Evolutionary conservation across 2,113 vertebrate species (phyloP).

Genomic region (Donacobius atricapilla): DNA sequence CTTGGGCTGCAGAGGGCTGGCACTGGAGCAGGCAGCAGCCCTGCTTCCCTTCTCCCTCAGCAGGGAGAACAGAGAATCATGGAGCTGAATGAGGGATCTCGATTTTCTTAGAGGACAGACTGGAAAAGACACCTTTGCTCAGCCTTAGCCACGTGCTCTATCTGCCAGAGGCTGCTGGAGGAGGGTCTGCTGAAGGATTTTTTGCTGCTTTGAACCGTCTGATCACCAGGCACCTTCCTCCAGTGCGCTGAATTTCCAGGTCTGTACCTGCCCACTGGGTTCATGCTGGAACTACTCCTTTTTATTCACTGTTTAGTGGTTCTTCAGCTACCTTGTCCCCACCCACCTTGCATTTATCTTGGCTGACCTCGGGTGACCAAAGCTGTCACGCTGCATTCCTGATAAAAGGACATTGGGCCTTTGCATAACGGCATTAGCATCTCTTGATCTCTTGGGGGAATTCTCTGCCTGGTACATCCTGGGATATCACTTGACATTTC

Average conservation of each 20-base stretch:
- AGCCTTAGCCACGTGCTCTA: not conserved
- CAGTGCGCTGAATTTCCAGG: not conserved
- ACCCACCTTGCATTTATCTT: not conserved
- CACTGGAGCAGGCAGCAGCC: not conserved
- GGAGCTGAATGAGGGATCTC: not conserved
- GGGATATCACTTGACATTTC: conserved; percentile 37
- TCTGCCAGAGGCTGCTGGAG: not conserved
- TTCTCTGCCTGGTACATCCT: not conserved
- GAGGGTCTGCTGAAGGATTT: not conserved
- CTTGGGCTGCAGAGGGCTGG: not conserved
- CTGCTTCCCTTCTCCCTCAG: not conserved
- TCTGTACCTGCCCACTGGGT: not conserved
- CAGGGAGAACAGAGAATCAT: not conserved
- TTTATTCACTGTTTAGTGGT: not conserved
- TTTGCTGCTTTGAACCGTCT: not conserved
- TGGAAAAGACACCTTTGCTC: not conserved
- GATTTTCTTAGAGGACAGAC: not conserved
- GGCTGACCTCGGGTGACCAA: not conserved
- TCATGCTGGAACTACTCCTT: not conserved
- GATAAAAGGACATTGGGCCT: not conserved
- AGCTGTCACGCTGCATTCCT: not conserved
- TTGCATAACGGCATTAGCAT: not conserved
- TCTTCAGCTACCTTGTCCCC: not conserved
- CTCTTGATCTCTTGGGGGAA: not conserved
- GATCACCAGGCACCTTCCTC: not conserved